Base-by-base conservation (phyloP, 2,888 invertebrate species). In the Xanthorhoe spadicearia region DNA sequence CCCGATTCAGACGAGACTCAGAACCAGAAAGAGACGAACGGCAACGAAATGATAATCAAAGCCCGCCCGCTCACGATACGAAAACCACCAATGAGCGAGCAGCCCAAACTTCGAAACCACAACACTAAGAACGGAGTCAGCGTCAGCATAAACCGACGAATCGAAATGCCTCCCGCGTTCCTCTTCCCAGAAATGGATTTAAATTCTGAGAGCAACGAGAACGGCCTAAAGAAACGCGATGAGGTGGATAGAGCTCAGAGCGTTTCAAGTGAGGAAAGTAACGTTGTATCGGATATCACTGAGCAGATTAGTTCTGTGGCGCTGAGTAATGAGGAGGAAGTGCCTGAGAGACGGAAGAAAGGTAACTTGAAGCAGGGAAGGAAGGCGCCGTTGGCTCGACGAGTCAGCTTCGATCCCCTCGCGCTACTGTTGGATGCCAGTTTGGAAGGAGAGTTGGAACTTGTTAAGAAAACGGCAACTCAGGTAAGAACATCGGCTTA, bases 381-480 rank as follows among this genome's bases (percentile, higher is more conserved):
- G 23, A 96, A 96, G 77, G 95, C 94, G 23, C 97, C 96, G 79
- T 83, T 96, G 43, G 95, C 96, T 4, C 94, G 98, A 73, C 94
- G 98, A 67, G 99, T 99, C 46, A 98, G 98, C 85, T 99, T 99
- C 84, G 99, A 99, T 94, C 99, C 99, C 18, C 94, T 99, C 78
- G 99, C 99, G 0, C 94, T 99, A 57, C 94, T 99, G 56, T 93
- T 99, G 80, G 99, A 99, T 89, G 99, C 99, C 53, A 98, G 99
- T 78, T 94, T 99, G 74, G 99, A 99, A 89, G 99, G 99, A 50
- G 99, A 99, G 88, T 94, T 99, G 83, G 99, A 99, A 83, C 94
- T 99, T 73, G 99, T 99, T 48, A 97, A 96, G 92, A 97, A 98
- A 89, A 99, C 99, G 56, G 98, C 99, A 67, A 95, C 96, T 84